Evolutionary conservation across 2,888 invertebrate genomes (phyloP).

Genomic region (Mythimna vitellina): DNA sequence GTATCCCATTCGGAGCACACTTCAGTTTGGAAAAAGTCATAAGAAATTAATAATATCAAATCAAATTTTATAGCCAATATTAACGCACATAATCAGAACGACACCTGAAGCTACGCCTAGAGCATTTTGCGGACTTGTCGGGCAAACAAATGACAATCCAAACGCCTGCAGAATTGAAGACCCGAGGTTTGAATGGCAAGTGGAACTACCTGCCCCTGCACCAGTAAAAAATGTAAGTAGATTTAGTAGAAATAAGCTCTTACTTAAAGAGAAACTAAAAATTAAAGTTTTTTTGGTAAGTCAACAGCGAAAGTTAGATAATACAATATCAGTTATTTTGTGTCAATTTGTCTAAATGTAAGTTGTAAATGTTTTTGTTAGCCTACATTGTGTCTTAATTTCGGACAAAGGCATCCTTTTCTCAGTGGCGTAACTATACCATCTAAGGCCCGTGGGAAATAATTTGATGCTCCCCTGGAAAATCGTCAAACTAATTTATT

Average conservation of each 20-base stretch:
- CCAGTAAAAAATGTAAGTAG: constrained; percentile 66
- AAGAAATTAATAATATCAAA: constrained; percentile 4
- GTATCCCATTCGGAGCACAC: not conserved
- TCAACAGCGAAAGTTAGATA: not conserved
- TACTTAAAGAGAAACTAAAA: not conserved
- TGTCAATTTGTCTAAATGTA: not conserved
- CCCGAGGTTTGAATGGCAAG: constrained; percentile 87
- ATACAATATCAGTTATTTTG: not conserved
- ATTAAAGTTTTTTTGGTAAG: not conserved
- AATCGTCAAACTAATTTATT: too few relatives aligned
- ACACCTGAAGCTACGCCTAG: constrained; percentile 87
- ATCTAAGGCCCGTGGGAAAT: too few relatives aligned
- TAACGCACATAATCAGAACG: constrained; percentile 91
- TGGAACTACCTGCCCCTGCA: constrained; percentile 79
- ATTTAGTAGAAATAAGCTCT: not conserved
- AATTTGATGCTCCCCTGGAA: too few relatives aligned
- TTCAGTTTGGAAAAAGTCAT: not conserved
- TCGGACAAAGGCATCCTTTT: too few relatives aligned
- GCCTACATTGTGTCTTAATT: too few relatives aligned
- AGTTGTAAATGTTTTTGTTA: too few relatives aligned
- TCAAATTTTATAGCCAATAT: constrained; percentile 87
- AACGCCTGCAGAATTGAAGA: constrained; percentile 82
- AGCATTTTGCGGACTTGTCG: constrained; percentile 90
- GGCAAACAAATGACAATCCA: constrained; percentile 83
- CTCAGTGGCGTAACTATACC: too few relatives aligned